phyloP scores from a whole-genome alignment of 2,113 vertebrate genomes.

The Cisticola juncidis region DNA sequence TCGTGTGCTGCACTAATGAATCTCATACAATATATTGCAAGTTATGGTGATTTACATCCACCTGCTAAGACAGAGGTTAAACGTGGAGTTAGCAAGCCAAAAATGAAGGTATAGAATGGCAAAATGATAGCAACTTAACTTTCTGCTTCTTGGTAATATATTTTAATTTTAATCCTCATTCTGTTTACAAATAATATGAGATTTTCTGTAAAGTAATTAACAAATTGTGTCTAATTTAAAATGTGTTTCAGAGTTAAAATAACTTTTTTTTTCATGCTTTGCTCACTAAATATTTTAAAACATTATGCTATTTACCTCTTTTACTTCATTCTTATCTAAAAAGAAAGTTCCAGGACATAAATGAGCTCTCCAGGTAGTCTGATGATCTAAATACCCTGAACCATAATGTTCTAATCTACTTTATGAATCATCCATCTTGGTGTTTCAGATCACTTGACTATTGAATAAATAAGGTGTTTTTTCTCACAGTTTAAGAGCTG shows the following conservation, averaged over 20 bases:
- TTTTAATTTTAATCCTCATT: neutral
- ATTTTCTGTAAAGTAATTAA: neutral
- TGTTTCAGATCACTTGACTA: neutral
- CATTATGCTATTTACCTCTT: neutral
- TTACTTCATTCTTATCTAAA: neutral
- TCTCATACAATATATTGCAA: slow-evolving; percentile 96
- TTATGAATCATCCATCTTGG: neutral
- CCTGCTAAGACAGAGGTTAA: slow-evolving; percentile 78
- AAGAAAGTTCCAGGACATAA: neutral
- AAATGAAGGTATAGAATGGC: slow-evolving; percentile 78
- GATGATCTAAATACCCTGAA: neutral
- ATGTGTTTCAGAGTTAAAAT: neutral
- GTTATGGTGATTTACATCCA: slow-evolving; percentile 89
- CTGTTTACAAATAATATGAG: neutral
- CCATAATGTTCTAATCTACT: neutral
- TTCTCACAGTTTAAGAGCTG: neutral
- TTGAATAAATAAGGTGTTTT: neutral
- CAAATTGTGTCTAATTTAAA: neutral
- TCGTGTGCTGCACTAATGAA: slow-evolving; percentile 98
- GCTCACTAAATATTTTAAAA: neutral
- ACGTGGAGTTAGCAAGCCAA: slow-evolving; percentile 73
- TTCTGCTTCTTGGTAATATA: neutral
- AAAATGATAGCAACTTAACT: neutral
- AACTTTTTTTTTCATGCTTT: neutral
- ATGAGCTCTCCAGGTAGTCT: neutral